These are phyloP conservation scores for Phainopepla nitens DNA, from an alignment of 2,113 vertebrate genomes.

Conservation along the genomic window DNA sequence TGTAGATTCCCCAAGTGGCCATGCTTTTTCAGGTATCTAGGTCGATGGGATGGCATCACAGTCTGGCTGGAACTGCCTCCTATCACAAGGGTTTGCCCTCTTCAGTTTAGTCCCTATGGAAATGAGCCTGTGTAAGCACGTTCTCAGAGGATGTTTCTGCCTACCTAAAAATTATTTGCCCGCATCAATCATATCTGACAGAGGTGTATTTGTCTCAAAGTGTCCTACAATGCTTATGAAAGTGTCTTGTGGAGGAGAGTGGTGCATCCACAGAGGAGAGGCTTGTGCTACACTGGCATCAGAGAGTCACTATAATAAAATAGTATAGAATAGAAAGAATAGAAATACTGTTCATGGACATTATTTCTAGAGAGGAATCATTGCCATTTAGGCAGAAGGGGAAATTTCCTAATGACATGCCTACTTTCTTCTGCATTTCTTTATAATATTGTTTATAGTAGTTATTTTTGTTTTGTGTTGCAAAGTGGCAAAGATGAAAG, in stretches of 20 bases:
- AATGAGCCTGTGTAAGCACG: neutral
- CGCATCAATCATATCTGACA: neutral
- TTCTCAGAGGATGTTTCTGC: accelerated
- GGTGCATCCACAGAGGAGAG: neutral
- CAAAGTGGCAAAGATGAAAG: neutral
- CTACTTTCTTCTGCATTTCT: neutral
- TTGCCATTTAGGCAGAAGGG: neutral
- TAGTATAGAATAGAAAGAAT: too few species aligned
- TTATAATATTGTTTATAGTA: neutral
- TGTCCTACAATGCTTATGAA: neutral
- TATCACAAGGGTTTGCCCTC: neutral
- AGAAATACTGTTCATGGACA: neutral
- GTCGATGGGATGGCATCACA: neutral
- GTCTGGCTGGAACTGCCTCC: neutral
- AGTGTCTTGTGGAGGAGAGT: neutral
- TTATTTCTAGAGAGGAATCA: neutral
- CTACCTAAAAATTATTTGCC: neutral
- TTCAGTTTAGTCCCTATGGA: neutral
- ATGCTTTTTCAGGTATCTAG: neutral
- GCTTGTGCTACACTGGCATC: neutral
- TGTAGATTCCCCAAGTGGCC: neutral
- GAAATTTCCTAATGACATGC: neutral
- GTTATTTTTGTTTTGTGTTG: neutral
- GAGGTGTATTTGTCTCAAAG: neutral
- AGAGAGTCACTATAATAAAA: neutral